phyloP scores from a whole-genome alignment of 2,888 invertebrate species.

The Urechis unicinctus region DNA sequence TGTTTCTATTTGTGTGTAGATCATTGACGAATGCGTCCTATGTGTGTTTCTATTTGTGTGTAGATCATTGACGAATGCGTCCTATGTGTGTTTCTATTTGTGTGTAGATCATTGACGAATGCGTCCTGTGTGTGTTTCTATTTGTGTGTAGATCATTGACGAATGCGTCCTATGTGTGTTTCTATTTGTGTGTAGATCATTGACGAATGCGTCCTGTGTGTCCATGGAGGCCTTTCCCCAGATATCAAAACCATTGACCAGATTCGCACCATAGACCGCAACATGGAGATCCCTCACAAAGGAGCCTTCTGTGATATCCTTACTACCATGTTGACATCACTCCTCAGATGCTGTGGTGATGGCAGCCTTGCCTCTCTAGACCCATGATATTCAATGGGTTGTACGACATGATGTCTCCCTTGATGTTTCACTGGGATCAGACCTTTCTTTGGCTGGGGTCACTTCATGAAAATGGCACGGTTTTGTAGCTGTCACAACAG shows the following conservation, averaged over 20 bases:
- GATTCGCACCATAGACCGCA: conserved; percentile 88
- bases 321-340: conserved; percentile 10
- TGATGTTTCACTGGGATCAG: too few species aligned
- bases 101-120: too few species aligned
- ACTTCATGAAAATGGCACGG: too few species aligned
- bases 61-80: too few species aligned
- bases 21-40: too few species aligned
- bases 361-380: not conserved
- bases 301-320: conserved; percentile 70
- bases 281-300: conserved; percentile 97
- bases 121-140: not conserved
- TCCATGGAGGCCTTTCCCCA: conserved; percentile 95
- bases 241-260: conserved; percentile 94
- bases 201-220: conserved; percentile 93
- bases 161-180: not conserved
- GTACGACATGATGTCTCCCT: too few species aligned
- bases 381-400: too few species aligned
- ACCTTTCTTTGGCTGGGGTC: too few species aligned
- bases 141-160: not conserved
- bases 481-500: too few species aligned
- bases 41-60: too few species aligned
- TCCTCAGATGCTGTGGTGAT: not conserved
- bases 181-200: conserved; percentile 64
- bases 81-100: too few species aligned
- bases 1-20: too few species aligned